Evolutionary conservation across 2,797 vertebrate species (phyloP), one percentile per base, ranked within the genome.

Genomic region (Gallinago stenura): DNA sequence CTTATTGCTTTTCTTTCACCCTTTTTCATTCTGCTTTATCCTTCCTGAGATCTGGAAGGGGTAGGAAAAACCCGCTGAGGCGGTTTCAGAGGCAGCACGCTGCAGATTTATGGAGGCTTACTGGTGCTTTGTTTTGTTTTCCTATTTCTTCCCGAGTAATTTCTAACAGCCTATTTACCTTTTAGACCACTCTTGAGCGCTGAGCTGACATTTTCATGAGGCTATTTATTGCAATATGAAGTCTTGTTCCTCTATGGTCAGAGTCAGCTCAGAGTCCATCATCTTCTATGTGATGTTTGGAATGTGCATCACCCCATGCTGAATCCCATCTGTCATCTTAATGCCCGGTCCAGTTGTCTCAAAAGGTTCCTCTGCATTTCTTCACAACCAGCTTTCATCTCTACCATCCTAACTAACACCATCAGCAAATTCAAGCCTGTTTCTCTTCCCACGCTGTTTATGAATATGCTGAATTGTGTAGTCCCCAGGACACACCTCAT

Each of bases 131-230:
- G 83, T 95, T 96, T 94, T 90, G 85, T 79, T 95, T 95, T 79
- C 90, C 77, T 79, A 82, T 96, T 95, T 93, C 90, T 93, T 89
- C 51, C 91, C 60, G 8, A 90, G 85, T 89, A 90, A 90, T 95
- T 83, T 76, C 92, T 96, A 97, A 96, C 91, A 95, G 94, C 85
- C 90, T 95, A 93, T 95, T 97, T 96, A 96, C 93, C 93, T 95
- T 97, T 93, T 84, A 93, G 95, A 90, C 91, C 77, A 81, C 92
- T 90, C 94, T 65, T 68, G 83, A 97, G 91, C 92, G 79, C 87
- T 39, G 85, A 79, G 83, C 58, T 95, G 95, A 95, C 90, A 35
- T 97, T 96, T 96, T 97, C 93, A 95, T 87, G 86, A 72, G 83
- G 81, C 80, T 95, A 72, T 96, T 96, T 94, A 95, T 91, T 91